Base-by-base conservation (phyloP, 2,888 invertebrate genomes). In the Elegia similella region DNA sequence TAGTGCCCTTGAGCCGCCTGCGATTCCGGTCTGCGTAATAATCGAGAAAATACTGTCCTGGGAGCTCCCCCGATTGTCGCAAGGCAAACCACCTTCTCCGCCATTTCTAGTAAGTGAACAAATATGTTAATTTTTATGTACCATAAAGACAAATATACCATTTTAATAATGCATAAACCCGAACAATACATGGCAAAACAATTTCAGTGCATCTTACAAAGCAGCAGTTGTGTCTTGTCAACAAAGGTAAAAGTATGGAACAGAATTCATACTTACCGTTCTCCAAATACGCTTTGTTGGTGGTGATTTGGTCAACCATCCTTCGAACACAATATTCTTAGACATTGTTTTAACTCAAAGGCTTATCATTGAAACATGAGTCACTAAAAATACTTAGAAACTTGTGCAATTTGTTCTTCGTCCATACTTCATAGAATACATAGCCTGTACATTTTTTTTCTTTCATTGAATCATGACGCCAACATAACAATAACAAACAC, bases 231-330 rank as follows among this genome's bases (percentile, higher is more conserved):
- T 81, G 82, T 82, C 80, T 86, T 81, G 82, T 82, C 80, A 86
- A 86, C 84, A 85, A 84, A 80, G 73, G 67, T 72, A 72, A 65
- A 59, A 60, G 48, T 55, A 34, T 54, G 42, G 56, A 50, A 34
- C 42, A 57, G 53, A 58, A 75, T 67, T 69, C 60, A 72, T 62
- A 62, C 97, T 95, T 93, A 98, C 98, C 88, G 98, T 97, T 93
- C 97, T 94, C 95, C 97, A 98, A 80, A 97, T 95, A 72, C 96
- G 93, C 92, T 97, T 98, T 59, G 96, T 95, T 60, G 98, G 98
- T 70, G 98, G 98, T 60, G 98, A 98, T 93, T 98, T 98, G 62
- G 96, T 97, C 73, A 98, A 93, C 98, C 98, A 98, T 64, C 98
- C 98, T 89, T 97, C 96, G 80, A 96, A 95, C 67, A 97, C 95